Conservation (phyloP, 2,888 invertebrate genomes). For the Cephus nigrinus region DNA sequence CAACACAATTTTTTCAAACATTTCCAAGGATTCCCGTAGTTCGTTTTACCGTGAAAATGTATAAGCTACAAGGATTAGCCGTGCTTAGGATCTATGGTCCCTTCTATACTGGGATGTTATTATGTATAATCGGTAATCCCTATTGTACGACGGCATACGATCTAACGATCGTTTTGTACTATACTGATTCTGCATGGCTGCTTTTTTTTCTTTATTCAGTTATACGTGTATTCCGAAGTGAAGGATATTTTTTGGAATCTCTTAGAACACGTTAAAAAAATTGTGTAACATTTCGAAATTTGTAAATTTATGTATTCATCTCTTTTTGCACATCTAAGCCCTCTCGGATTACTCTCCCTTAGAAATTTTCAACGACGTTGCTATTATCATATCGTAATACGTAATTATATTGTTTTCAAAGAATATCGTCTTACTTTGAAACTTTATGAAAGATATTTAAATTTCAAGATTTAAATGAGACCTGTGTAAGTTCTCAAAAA, state of each 20-base stretch:
- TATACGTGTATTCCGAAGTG: not conserved
- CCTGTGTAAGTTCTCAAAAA: not conserved
- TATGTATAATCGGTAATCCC: conserved; percentile 45
- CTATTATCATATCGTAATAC: not conserved
- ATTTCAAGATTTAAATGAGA: not conserved
- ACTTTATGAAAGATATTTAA: not conserved
- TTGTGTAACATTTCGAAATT: no score
- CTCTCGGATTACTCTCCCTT: not conserved
- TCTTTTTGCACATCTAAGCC: not conserved
- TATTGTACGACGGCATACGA: conserved; percentile 28
- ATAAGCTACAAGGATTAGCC: conserved; percentile 28
- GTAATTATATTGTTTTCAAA: not conserved
- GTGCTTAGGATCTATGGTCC: conserved; percentile 30
- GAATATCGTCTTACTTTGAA: not conserved
- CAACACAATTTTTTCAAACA: not conserved
- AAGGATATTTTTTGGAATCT: not conserved
- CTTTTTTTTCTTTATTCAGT: not conserved
- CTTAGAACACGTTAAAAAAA: not conserved
- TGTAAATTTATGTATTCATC: no score
- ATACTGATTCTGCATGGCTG: not conserved
- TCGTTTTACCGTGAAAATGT: conserved; percentile 28
- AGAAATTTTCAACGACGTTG: not conserved
- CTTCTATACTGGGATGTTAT: conserved; percentile 28
- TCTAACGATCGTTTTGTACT: not conserved
- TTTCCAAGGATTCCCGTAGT: conserved; percentile 19